Conservation (phyloP, 2,797 vertebrate genomes). For the Myotis pilosus region DNA sequence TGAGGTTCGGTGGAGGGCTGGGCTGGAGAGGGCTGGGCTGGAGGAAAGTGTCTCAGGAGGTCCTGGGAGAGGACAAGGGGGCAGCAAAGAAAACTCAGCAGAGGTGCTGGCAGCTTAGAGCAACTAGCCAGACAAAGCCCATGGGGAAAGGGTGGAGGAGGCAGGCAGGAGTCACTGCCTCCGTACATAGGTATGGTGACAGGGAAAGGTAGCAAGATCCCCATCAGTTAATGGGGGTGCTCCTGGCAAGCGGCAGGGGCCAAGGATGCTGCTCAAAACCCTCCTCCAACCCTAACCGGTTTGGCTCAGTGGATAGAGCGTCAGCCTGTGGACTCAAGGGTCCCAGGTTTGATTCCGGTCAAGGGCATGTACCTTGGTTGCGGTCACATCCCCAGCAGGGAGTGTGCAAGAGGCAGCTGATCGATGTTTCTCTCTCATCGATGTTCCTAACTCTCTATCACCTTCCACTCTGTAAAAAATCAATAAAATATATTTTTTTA, state of each 20-base stretch:
- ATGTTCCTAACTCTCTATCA: too few species aligned
- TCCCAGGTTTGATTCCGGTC: too few species aligned
- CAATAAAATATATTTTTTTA: too few species aligned
- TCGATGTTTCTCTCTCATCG: too few species aligned
- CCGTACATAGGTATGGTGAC: background rate
- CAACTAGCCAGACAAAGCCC: background rate
- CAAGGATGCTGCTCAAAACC: background rate
- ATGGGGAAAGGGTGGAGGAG: background rate
- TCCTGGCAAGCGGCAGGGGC: background rate
- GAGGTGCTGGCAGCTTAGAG: background rate
- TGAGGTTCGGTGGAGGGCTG: background rate
- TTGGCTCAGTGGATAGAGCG: too few species aligned
- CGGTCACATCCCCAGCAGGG: too few species aligned
- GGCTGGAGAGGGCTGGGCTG: too few species aligned
- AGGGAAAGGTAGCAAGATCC: background rate
- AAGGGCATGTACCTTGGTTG: too few species aligned
- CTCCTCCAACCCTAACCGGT: background rate
- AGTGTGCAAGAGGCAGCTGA: too few species aligned
- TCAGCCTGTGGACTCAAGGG: too few species aligned
- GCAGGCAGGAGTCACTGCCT: background rate
- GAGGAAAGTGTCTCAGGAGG: background rate
- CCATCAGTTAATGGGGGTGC: background rate
- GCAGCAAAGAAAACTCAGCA: background rate
- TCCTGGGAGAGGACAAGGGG: background rate
- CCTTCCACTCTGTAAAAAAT: too few species aligned